Evolutionary conservation across 2,797 vertebrate species (phyloP), one percentile per base, ranked within the genome.

Genomic region (Gila robusta): DNA sequence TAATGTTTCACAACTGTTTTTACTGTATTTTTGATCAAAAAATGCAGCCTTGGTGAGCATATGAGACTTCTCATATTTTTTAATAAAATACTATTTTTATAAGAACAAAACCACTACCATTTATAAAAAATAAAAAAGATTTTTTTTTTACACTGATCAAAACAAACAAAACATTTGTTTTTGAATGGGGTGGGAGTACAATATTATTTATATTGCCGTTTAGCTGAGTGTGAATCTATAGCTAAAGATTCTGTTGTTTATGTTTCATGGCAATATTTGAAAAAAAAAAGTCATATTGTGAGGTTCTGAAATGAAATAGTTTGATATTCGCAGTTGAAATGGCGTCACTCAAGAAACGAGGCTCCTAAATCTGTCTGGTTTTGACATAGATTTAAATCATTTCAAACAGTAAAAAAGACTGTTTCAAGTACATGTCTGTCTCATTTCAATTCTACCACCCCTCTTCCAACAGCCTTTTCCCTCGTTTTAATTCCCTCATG

Each of bases 381-480:
- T 76, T 83, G 82, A 82, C 52, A 44, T 28, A 23, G 1, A 47
- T 32, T 26, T 83, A 83, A 73, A 83, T 73, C 81, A 35, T 44
- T 47, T 62, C 39, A 49, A 47, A 83, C 41, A 35, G 71, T 64
- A 64, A 47, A 74, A 64, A 64, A 39, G 39, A 64, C 54, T 32
- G 81, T 44, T 82, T 73, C 19, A 82, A 82, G 37, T 32, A 49
- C 90, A 83, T 86, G 88, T 93, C 92, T 92, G 90, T 89, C 89
- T 89, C 89, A 89, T 93, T 92, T 89, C 87, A 56, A 90, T 88
- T 64, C 88, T 90, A 70, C n/a, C 69, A 84, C 76, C 82, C 87
- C 80, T 89, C 73, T 81, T 80, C 88, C 86, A 86, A 93, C 92
- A 92, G 89, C 92, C 88, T 92, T 90, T 89, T 91, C 92, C 92